Base-by-base conservation (phyloP, 2,888 invertebrate species). In the Belgica antarctica region DNA sequence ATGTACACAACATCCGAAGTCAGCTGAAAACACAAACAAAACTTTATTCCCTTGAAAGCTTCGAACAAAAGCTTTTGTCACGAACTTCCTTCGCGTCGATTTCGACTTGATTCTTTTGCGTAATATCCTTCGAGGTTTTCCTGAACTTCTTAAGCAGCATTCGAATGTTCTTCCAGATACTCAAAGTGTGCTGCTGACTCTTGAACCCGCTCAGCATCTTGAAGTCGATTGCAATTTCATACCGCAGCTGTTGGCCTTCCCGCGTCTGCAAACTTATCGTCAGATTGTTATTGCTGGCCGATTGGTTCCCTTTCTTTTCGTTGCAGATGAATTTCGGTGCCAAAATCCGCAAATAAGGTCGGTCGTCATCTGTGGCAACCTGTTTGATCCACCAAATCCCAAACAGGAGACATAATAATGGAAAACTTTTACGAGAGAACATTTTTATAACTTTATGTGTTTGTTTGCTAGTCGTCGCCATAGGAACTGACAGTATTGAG, bases 91-190 rank as follows among this genome's bases (percentile, higher is more conserved):
- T 15, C 15, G 68, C 68, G 34, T 47, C 28, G 15, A 71, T 62
- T n/a, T 68, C 68, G 22, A 71, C 68, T 71, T 61, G 66, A 68
- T 71, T 71, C 36, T 66, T 71, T 4, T 47, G 10, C 8, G 71
- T 62, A 52, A 71, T 71, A 17, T 36, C 31, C 28, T 68, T 17
- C 1, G 47, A 25, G 24, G 27, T 31, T 25, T 62, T 68, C 4
- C 8, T 8, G 62, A 71, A 62, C 61, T 68, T 61, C n/a, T 36
- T n/a, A 47, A 68, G 68, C 10, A 71, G 15, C 25, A 17, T 24
- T 47, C 68, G 46, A 10, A 71, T 34, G 41, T 31, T 61, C 41
- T 46, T 66, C 71, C 71, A 71, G 12, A 71, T 59, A 12, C 41
- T 68, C 4, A 71, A 27, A 1, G 47, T 62, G 24, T 68, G 62